These are phyloP conservation scores for Varecia variegata DNA, from an alignment of 2,797 vertebrate species.

Conservation along the genomic window DNA sequence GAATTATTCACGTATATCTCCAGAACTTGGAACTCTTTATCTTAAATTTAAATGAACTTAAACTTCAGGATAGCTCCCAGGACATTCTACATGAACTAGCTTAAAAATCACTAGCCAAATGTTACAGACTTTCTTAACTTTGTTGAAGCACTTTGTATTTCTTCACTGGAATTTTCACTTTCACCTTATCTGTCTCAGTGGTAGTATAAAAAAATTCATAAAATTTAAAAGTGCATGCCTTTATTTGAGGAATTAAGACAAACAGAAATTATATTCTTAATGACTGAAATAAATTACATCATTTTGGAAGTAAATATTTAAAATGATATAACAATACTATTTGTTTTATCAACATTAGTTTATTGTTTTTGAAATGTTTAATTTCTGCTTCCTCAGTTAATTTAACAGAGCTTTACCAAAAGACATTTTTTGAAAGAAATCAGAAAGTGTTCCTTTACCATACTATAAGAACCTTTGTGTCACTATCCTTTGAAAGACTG, in stretches of 20 bases:
- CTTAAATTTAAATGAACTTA: not conserved
- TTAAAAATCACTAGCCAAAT: conserved; percentile 15
- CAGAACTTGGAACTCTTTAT: not conserved
- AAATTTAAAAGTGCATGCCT: not conserved
- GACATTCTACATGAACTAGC: not conserved
- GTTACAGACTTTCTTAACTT: not conserved
- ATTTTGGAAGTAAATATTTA: conserved; percentile 51
- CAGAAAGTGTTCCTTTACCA: not conserved
- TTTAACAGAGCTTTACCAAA: conserved; percentile 7
- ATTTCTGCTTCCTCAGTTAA: not conserved
- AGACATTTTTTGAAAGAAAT: conserved; percentile 8
- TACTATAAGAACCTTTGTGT: not conserved
- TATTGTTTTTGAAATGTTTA: conserved; percentile 33
- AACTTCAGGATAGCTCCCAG: not conserved
- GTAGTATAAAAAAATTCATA: not conserved
- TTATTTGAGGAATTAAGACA: conserved; percentile 28
- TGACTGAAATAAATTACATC: not conserved
- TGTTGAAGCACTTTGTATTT: conserved; percentile 11
- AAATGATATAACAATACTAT: not conserved
- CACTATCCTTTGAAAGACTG: not conserved
- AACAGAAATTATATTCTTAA: conserved; percentile 33
- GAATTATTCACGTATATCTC: not conserved
- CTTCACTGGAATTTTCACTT: conserved; percentile 38
- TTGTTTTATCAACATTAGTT: not conserved
- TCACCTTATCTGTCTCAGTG: not conserved